phyloP scores from a whole-genome alignment of 2,797 vertebrate species.

The Hydrocynus forskahlii region DNA sequence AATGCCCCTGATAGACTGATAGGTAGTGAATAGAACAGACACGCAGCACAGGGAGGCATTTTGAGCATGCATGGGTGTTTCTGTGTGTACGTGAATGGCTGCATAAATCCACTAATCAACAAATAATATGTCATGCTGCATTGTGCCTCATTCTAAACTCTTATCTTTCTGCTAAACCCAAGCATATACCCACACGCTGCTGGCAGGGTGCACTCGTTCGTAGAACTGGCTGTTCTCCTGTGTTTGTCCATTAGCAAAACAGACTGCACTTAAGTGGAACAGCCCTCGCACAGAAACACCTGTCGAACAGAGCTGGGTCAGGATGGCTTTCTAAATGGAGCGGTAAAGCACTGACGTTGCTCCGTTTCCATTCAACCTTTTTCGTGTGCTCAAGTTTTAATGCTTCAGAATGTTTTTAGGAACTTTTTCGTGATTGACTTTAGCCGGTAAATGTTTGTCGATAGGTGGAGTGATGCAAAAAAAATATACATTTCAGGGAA shows the following conservation, averaged over 20 bases:
- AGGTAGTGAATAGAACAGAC: neutral
- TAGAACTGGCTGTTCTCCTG: neutral
- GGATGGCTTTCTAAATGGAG: slow-evolving; percentile 19
- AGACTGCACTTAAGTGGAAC: neutral
- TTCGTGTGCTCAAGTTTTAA: too few species aligned
- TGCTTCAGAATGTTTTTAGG: too few species aligned
- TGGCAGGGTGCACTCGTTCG: neutral
- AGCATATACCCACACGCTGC: neutral
- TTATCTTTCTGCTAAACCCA: neutral
- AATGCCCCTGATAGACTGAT: neutral
- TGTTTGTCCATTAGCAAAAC: slow-evolving; percentile 10
- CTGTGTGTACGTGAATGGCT: neutral
- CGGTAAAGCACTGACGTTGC: slow-evolving; percentile 20
- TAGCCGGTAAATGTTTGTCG: too few species aligned
- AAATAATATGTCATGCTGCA: neutral
- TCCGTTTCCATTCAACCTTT: too few species aligned
- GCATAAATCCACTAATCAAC: neutral
- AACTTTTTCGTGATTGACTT: too few species aligned
- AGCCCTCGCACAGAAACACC: neutral
- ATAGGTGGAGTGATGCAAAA: too few species aligned
- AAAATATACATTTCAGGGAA: too few species aligned
- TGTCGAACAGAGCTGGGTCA: slow-evolving; percentile 24
- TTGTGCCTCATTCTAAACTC: neutral
- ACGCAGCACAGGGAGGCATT: neutral
- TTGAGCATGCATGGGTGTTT: neutral